Evolutionary conservation across 2,797 vertebrate species (phyloP).

Genomic region (Arrhamphus sclerolepis): DNA sequence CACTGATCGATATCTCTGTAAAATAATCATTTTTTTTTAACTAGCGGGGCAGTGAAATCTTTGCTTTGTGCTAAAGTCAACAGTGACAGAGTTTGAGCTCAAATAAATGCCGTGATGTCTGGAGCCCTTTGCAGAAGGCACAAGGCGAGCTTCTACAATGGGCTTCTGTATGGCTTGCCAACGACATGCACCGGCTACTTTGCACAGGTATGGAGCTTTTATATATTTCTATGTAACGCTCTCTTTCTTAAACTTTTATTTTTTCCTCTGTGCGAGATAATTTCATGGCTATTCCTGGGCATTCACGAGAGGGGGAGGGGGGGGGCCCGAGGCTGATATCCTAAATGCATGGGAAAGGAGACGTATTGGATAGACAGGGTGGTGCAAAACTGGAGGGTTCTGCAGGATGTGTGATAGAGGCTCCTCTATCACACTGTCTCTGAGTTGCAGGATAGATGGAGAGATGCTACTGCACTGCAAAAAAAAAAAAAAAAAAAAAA

Average conservation of each 20-base stretch:
- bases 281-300: slow-evolving; percentile 22
- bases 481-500: neutral
- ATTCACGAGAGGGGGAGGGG: slow-evolving; percentile 12
- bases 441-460: slow-evolving; percentile 51
- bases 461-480: slow-evolving; percentile 34
- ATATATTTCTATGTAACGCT: slow-evolving; percentile 24
- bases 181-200: slow-evolving; percentile 71
- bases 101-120: slow-evolving; percentile 95
- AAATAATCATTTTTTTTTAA: slow-evolving; percentile 98
- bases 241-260: slow-evolving; percentile 4
- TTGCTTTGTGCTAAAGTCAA: slow-evolving; percentile 99
- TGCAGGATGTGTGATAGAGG: slow-evolving; percentile 61
- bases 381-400: slow-evolving; percentile 64
- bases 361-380: slow-evolving; percentile 68
- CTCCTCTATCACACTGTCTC: slow-evolving; percentile 48
- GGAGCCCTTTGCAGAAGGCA: slow-evolving; percentile 84
- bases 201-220: slow-evolving; percentile 83
- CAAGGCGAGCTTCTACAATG: slow-evolving; percentile 76
- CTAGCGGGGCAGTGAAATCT: slow-evolving; percentile 98
- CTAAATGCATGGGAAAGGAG: slow-evolving; percentile 61
- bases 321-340: slow-evolving; percentile 36
- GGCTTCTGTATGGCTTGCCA: slow-evolving; percentile 76
- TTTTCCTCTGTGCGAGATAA: neutral
- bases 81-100: slow-evolving; percentile 93
- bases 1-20: slow-evolving; percentile 99